Evolutionary conservation across 2,797 vertebrate species (phyloP), one percentile per base, ranked within the genome.

Genomic region (Sphaeramia orbicularis): DNA sequence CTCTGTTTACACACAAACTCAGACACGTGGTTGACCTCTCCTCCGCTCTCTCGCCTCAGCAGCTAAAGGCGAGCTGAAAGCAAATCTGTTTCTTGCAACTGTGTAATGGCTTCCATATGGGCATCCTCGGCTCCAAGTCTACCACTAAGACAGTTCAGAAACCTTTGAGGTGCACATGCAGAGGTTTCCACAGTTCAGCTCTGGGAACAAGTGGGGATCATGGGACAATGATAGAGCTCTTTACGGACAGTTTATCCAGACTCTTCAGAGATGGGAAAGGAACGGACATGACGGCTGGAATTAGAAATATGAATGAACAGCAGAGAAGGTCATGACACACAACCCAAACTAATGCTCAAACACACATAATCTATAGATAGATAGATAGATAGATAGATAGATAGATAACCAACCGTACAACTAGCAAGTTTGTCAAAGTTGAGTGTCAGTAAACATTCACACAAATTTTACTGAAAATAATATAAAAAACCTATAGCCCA

Each of bases 31-130:
- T 41, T 75, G 74, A 84, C 73, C 76, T 81, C 72, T 76, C 6
- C 36, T 71, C 27, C n/a, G 4, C 67, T 36, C 44, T 58, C 54
- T 74, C 36, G 24, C 66, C 67, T 75, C 72, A 61, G 19, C 61
- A 67, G 62, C 55, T 70, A 43, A 77, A 24, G 30, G 8, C 27
- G 64, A 78, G 70, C 67, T 76, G 78, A 85, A 86, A 86, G 78
- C 58, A 83, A 87, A 86, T 84, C 78, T 80, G 76, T 85, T 83
- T 86, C 76, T 86, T 83, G 78, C 87, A 80, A 77, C 78, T 84
- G 67, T 83, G 81, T 83, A 83, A 89, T 78, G 19, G 54, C 41
- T 76, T 81, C 80, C 84, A 84, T 59, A 72, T 88, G 86, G 11
- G 10, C 15, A 44, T 45, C 58, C 50, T 58, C 30, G n/a, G 35